A percentile compares a stretch with the other conserved stretches of the same genome.
These are phyloP conservation scores for Drosophila borborema DNA, from an alignment of 2,888 invertebrate species.

Conservation along the genomic window DNA sequence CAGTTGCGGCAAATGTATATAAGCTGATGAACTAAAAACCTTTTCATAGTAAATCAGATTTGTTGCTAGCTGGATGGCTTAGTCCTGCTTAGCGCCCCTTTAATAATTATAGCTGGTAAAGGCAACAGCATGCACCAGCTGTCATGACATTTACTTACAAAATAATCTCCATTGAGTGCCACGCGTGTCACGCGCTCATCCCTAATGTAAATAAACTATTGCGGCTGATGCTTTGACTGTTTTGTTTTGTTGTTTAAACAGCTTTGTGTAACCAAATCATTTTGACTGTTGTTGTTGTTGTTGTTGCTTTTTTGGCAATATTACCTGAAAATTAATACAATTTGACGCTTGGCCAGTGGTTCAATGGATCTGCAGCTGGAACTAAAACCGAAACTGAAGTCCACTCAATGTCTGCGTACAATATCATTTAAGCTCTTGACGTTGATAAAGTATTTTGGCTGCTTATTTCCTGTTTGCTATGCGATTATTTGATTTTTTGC, in stretches of 20 bases:
- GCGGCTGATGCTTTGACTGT: slow-evolving; percentile 10
- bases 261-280: slow-evolving; percentile 54
- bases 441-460: slow-evolving; percentile 64
- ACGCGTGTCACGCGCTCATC: slow-evolving; percentile 30
- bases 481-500: slow-evolving; percentile 48
- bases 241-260: slow-evolving; percentile 38
- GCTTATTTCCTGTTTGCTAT: slow-evolving; percentile 57
- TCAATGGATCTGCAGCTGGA: slow-evolving; percentile 39
- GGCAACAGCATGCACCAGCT: neutral
- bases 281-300: slow-evolving; percentile 14
- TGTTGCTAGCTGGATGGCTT: neutral
- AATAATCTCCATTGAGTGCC: neutral
- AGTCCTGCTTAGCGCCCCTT: neutral
- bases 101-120: neutral
- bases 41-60: neutral
- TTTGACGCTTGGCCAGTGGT: slow-evolving; percentile 49
- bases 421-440: slow-evolving; percentile 65
- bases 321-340: slow-evolving; percentile 50
- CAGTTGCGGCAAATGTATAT: neutral
- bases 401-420: slow-evolving; percentile 41
- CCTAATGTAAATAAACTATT: slow-evolving; percentile 27
- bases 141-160: neutral
- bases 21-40: neutral
- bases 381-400: slow-evolving; percentile 17
- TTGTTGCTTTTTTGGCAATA: slow-evolving; percentile 1